Evolutionary conservation across 2,797 vertebrate genomes (phyloP).

Genomic region (Clamator glandarius): DNA sequence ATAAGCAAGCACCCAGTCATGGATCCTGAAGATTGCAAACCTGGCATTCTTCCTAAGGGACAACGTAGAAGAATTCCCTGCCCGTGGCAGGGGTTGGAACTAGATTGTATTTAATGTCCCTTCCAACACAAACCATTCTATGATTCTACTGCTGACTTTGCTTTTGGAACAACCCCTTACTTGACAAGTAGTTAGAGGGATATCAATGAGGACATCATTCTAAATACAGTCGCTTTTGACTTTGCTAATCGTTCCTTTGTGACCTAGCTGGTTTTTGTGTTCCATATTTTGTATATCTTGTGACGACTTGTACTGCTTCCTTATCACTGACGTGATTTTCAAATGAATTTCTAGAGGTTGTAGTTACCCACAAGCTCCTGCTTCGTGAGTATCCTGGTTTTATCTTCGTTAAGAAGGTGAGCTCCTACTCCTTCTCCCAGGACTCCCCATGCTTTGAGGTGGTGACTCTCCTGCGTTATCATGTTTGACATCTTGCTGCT

Average conservation of each 20-base stretch:
- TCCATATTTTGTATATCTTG: not conserved
- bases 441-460: constrained; percentile 84
- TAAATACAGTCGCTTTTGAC: not conserved
- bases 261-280: not conserved
- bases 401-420: constrained; percentile 79
- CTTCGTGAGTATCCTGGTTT: constrained; percentile 76
- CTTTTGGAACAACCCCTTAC: not conserved
- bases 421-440: constrained; percentile 84
- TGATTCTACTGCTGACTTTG: not conserved
- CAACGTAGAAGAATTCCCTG: no score
- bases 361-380: constrained; percentile 81
- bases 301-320: not conserved
- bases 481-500: constrained; percentile 78
- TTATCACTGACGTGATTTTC: not conserved
- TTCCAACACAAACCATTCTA: no score
- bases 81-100: no score
- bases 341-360: not conserved
- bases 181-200: not conserved
- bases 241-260: not conserved
- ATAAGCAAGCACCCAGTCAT: no score
- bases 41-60: no score
- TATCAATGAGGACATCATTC: not conserved
- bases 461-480: constrained; percentile 81
- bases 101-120: no score
- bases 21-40: no score